phyloP scores from a whole-genome alignment of 1,140 invertebrate species.

The Drosophila biarmipes region DNA sequence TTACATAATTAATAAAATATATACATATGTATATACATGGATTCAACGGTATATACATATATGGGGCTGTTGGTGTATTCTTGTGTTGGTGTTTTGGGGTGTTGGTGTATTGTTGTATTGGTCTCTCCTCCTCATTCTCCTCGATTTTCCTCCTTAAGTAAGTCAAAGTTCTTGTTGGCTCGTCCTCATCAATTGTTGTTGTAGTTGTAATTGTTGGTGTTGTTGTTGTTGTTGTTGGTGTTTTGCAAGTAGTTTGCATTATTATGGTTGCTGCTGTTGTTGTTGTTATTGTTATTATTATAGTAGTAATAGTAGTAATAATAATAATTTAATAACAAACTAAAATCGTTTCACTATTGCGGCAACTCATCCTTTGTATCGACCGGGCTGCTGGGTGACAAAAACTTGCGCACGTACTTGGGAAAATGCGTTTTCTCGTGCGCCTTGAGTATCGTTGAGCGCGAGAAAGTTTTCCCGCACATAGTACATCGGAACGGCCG shows the following conservation, averaged over 20 bases:
- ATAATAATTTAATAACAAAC: slow-evolving; percentile 85
- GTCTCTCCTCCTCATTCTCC: slow-evolving; percentile 22
- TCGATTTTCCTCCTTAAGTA: slow-evolving; percentile 56
- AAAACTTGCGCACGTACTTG: slow-evolving; percentile 93
- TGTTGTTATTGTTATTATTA: slow-evolving; percentile 79
- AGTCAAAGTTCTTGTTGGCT: slow-evolving; percentile 72
- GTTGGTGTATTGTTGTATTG: slow-evolving; percentile 39
- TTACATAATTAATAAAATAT: slow-evolving; percentile 79
- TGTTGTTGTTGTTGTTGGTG: slow-evolving; percentile 36
- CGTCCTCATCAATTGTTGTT: slow-evolving; percentile 68
- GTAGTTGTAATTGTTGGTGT: slow-evolving; percentile 55
- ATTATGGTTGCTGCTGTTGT: slow-evolving; percentile 55
- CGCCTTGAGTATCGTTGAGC: slow-evolving; percentile 94
- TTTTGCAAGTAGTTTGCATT: slow-evolving; percentile 44
- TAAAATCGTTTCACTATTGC: slow-evolving; percentile 86
- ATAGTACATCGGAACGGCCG: slow-evolving; percentile 94
- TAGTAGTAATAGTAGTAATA: slow-evolving; percentile 84
- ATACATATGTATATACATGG: slow-evolving; percentile 74
- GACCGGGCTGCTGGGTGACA: slow-evolving; percentile 92
- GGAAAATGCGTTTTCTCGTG: slow-evolving; percentile 96
- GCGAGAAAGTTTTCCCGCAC: slow-evolving; percentile 95
- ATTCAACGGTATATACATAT: slow-evolving; percentile 53
- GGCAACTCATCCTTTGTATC: slow-evolving; percentile 92
- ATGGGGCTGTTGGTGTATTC: slow-evolving; percentile 38
- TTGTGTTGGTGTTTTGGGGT: slow-evolving; percentile 7